Evolutionary conservation across 2,888 invertebrate genomes (phyloP).

Genomic region (Drosophila bunnanda): DNA sequence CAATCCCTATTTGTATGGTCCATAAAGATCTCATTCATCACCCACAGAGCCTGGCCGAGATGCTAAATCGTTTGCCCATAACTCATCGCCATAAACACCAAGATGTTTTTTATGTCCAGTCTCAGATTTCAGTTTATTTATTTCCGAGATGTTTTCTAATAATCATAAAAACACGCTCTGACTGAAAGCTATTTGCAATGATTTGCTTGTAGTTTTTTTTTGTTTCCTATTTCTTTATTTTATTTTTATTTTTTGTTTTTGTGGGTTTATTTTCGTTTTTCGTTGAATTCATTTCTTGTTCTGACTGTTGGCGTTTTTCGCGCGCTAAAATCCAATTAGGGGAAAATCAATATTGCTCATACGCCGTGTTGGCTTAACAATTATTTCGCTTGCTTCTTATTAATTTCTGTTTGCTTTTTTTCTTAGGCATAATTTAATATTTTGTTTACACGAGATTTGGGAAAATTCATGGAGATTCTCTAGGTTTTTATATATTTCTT

Average conservation of each 20-base stretch:
- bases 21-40: slow-evolving; percentile 16
- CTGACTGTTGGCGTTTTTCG: slow-evolving; percentile 40
- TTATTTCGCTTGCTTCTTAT: slow-evolving; percentile 49
- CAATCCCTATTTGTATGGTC: background rate
- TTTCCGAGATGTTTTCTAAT: slow-evolving; percentile 35
- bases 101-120: slow-evolving; percentile 30
- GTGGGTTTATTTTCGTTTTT: slow-evolving; percentile 19
- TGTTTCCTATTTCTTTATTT: background rate
- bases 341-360: slow-evolving; percentile 77
- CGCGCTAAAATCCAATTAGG: slow-evolving; percentile 73
- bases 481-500: background rate
- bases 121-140: slow-evolving; percentile 37
- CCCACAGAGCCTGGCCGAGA: background rate
- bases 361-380: slow-evolving; percentile 69
- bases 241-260: background rate
- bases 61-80: slow-evolving; percentile 16
- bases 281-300: slow-evolving; percentile 25
- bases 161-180: slow-evolving; percentile 37
- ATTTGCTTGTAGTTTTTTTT: slow-evolving; percentile 33
- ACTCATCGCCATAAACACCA: slow-evolving; percentile 37
- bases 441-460: slow-evolving; percentile 49
- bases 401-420: slow-evolving; percentile 9
- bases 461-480: background rate
- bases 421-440: slow-evolving; percentile 60
- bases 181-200: slow-evolving; percentile 8